Conservation (phyloP, 2,888 invertebrate species). For the Machimus rusticus region DNA sequence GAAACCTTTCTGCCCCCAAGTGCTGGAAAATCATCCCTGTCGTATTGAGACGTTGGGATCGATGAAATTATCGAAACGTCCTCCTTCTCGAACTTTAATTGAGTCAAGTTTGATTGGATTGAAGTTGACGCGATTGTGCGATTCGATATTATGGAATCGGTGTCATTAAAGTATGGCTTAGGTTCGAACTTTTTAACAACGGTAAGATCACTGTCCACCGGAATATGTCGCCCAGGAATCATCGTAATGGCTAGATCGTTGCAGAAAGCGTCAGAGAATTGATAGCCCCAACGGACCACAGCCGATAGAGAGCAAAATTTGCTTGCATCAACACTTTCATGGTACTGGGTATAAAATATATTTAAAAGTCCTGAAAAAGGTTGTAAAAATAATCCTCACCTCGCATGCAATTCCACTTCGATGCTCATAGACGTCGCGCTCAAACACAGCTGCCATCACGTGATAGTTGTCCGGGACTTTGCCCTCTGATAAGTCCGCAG, state of each 20-base stretch:
- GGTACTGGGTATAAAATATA: constrained; percentile 56
- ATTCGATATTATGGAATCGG: background rate
- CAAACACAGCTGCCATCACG: constrained; percentile 55
- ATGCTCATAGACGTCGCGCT: constrained; percentile 57
- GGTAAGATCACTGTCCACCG: constrained; percentile 50
- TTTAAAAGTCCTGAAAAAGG: background rate
- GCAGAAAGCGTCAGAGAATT: constrained; percentile 64
- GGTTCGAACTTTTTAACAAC: background rate
- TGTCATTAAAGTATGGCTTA: background rate
- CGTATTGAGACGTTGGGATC: background rate
- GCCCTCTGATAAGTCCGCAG: constrained; percentile 53
- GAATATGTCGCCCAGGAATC: constrained; percentile 62
- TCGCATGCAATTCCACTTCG: constrained; percentile 58
- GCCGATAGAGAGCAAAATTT: constrained; percentile 63
- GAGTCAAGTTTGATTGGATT: background rate
- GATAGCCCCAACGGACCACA: constrained; percentile 62
- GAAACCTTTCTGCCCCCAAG: background rate
- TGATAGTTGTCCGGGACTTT: constrained; percentile 50
- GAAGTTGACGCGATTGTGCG: background rate
- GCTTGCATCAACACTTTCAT: constrained; percentile 58
- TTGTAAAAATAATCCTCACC: constrained; percentile 47
- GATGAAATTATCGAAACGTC: background rate
- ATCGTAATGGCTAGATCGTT: constrained; percentile 60
- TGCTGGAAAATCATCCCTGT: background rate
- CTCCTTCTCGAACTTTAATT: background rate